Conservation (phyloP, 2,797 vertebrate genomes). For the Falco columbarius region DNA sequence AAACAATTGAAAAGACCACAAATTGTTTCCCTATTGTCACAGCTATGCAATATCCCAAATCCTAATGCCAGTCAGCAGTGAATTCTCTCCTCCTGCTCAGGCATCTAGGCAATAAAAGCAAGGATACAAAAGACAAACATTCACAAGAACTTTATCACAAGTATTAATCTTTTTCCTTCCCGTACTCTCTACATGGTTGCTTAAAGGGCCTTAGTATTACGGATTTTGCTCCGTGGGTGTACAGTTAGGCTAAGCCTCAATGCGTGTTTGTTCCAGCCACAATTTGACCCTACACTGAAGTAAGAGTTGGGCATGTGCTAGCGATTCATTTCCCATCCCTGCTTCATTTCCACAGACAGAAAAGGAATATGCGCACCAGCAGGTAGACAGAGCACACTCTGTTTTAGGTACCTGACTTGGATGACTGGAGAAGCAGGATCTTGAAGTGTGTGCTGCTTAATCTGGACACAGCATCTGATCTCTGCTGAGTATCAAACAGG, state of each 20-base stretch:
- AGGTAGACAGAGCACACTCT: background rate
- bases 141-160: background rate
- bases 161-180: background rate
- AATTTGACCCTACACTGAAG: background rate
- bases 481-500: background rate
- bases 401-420: background rate
- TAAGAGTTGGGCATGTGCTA: background rate
- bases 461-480: background rate
- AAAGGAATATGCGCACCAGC: background rate
- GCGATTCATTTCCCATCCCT: background rate
- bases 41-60: fast-evolving
- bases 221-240: too few relatives aligned
- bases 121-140: background rate
- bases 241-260: background rate
- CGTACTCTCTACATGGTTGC: background rate
- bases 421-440: constrained; percentile 17
- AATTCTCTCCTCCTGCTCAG: background rate
- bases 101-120: background rate
- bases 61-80: background rate
- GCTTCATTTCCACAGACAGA: background rate
- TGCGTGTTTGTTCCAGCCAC: background rate
- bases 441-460: background rate
- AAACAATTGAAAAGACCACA: background rate
- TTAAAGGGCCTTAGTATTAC: background rate
- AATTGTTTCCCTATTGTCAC: background rate